phyloP scores from a whole-genome alignment of 2,113 vertebrate genomes.

The Oriolus oriolus region DNA sequence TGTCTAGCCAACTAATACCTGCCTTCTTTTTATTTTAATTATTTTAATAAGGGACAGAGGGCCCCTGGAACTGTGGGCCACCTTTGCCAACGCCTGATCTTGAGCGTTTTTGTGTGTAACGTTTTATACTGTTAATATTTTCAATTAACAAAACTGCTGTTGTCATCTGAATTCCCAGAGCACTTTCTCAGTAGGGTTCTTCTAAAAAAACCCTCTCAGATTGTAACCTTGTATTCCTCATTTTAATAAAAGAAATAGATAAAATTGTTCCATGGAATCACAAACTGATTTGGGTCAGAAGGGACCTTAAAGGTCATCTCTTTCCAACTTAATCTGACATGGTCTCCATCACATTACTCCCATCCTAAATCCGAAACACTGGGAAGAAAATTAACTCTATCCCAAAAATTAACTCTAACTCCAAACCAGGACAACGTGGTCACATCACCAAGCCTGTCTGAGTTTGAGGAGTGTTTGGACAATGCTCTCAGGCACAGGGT shows the following conservation, averaged over 20 bases:
- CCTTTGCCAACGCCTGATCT: background rate
- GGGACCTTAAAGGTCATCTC: background rate
- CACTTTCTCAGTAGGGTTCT: background rate
- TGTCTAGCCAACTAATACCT: slow-evolving; percentile 37
- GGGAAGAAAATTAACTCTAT: background rate
- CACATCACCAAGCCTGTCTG: background rate
- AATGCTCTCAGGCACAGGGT: background rate
- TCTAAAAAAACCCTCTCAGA: background rate
- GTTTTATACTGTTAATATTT: background rate
- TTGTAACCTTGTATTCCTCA: background rate
- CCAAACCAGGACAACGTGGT: background rate
- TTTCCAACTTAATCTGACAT: background rate
- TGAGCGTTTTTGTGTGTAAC: background rate
- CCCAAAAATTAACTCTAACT: background rate
- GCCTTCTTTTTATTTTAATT: background rate
- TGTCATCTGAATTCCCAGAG: background rate
- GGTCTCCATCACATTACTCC: background rate
- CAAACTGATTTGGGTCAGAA: background rate
- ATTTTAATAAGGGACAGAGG: background rate
- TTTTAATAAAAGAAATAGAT: background rate
- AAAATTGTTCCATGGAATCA: background rate
- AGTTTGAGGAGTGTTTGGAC: background rate
- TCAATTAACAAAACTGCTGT: background rate
- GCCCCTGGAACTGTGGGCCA: background rate
- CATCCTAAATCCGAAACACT: background rate